Base-by-base conservation (phyloP, 2,797 vertebrate species). In the Enteromius argenteus region DNA sequence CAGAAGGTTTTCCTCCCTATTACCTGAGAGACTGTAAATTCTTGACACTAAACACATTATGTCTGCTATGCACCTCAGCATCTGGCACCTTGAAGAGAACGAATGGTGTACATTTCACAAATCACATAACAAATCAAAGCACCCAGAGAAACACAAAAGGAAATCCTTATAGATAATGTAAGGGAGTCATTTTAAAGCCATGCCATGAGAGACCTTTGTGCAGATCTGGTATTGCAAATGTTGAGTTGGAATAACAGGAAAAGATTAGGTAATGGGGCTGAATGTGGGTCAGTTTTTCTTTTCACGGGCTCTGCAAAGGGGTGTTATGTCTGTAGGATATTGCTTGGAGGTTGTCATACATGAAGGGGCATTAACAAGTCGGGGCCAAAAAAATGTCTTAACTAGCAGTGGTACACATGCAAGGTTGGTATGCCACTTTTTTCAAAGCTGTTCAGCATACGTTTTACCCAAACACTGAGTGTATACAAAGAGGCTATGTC, bases 221-320 rank as follows among this genome's bases (percentile, higher is more conserved):
- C 69, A 71, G 53, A 72, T 75, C 79, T 76, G 44, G 46, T 66
- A 77, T 32, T 83, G 69, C 62, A 53, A 85, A 82, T 75, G 62
- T 71, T 76, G 56, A 51, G 53, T 30, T 84, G 78, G 58, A 87
- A 85, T 85, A 89, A 90, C 88, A 84, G 86, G 86, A 88, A 87
- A 87, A 77, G 62, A 88, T 86, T 87, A 90, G 80, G 86, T 87
- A 89, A 90, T 86, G 81, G 58, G 62, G 30, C 71, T 89, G 86
- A 73, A 88, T 88, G 37, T 87, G 53, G 66, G 49, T 87, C 79
- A 85, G 69, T 19, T 64, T 86, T 77, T 82, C 56, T 46, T 68
- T 68, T 84, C 37, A 35, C 32, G 10, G 23, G 35, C 51, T 84
- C 56, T 85, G 56, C 58, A 23, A 27, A 81, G 27, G 32, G 30